These are phyloP conservation scores for Ypsolopha sequella DNA, from an alignment of 2,888 invertebrate species.

Conservation along the genomic window DNA sequence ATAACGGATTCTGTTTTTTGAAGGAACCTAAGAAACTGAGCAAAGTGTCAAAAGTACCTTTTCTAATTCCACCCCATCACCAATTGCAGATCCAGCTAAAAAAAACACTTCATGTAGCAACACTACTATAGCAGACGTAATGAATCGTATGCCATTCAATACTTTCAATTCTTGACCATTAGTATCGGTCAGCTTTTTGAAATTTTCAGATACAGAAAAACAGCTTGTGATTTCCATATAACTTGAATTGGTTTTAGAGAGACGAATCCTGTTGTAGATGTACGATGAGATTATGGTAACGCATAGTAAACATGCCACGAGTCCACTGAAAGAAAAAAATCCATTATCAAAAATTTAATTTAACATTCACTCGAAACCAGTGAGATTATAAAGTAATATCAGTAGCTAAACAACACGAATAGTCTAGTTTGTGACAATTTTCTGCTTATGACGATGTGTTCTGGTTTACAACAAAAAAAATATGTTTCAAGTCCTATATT, in stretches of 20 bases:
- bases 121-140: slow-evolving; percentile 47
- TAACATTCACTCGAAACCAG: too few relatives aligned
- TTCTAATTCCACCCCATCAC: slow-evolving; percentile 31
- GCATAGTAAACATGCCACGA: too few relatives aligned
- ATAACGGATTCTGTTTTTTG: too few relatives aligned
- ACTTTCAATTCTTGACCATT: slow-evolving; percentile 20
- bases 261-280: not conserved
- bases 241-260: not conserved
- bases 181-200: slow-evolving; percentile 21
- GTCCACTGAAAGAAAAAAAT: too few relatives aligned
- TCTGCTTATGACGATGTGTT: too few relatives aligned
- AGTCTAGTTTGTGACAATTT: too few relatives aligned
- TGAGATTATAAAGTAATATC: too few relatives aligned
- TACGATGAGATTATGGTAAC: not conserved
- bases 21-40: too few relatives aligned
- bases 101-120: slow-evolving; percentile 42
- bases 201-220: slow-evolving; percentile 28
- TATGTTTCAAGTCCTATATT: too few relatives aligned
- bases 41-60: slow-evolving; percentile 21
- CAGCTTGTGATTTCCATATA: not conserved
- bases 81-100: slow-evolving; percentile 28
- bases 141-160: slow-evolving; percentile 44
- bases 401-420: too few relatives aligned
- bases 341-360: too few relatives aligned
- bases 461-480: too few relatives aligned